phyloP scores from a whole-genome alignment of 1,140 invertebrate species.

The Trichonephila clavipes region DNA sequence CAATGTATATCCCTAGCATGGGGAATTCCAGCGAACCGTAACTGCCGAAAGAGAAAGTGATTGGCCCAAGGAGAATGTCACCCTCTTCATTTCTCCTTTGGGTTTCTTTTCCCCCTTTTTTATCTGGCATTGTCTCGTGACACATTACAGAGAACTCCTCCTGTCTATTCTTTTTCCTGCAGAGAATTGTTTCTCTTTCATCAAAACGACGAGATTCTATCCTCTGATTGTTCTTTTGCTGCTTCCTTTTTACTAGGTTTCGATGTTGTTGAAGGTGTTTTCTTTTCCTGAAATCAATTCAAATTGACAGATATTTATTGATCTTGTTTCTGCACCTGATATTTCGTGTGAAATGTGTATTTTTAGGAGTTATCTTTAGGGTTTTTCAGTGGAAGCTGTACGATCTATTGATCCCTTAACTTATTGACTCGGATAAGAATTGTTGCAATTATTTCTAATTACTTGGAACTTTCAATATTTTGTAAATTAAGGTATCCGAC shows the following conservation, averaged over 20 bases:
- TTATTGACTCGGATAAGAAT: too few species aligned
- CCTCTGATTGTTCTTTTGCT: slow-evolving; percentile 12
- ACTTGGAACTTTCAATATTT: too few species aligned
- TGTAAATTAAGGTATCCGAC: too few species aligned
- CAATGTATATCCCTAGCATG: not conserved
- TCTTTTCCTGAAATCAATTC: too few species aligned
- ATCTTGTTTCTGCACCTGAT: too few species aligned
- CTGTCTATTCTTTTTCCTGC: not conserved
- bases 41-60: slow-evolving; percentile 19
- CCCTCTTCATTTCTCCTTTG: not conserved
- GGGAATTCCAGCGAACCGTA: slow-evolving; percentile 9
- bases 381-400: too few species aligned
- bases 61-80: slow-evolving; percentile 47
- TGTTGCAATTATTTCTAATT: too few species aligned
- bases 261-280: too few species aligned
- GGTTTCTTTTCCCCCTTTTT: not conserved
- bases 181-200: slow-evolving; percentile 44
- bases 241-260: too few species aligned
- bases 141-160: slow-evolving; percentile 38
- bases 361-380: too few species aligned
- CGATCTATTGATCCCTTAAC: too few species aligned
- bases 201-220: slow-evolving; percentile 19
- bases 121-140: slow-evolving; percentile 28
- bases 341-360: too few species aligned
- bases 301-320: not conserved